Base-by-base conservation (phyloP, 1,140 invertebrate genomes). In the Oncopodura yosiiana region DNA sequence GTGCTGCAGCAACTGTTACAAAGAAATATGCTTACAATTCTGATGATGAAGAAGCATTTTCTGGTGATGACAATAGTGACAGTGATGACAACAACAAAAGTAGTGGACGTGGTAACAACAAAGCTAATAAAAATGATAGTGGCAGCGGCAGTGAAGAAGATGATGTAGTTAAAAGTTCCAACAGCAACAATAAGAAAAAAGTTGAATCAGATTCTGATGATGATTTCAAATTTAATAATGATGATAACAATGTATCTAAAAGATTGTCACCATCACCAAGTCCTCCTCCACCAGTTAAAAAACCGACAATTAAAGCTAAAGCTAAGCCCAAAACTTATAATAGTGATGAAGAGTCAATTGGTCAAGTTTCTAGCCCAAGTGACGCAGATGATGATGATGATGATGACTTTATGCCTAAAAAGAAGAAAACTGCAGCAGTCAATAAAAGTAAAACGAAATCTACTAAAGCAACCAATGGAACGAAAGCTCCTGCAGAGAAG, bases 191-290 rank as follows among this genome's bases (percentile, higher is more conserved):
- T 16, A 36, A 32, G 11, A 16, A 12, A 11, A 5, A 4, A 6
- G 11, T 18, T 26, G 49, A 37, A 41, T 50, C 49, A n/a, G 53
- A 48, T 48, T 54, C 52, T 24, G 43, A 43, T 3, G 52, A 12
- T 3, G 41, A 43, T 11, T 1, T 34, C 2, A 18, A 2, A 8
- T 24, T 41, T 6, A 44, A n/a, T n/a, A n/a, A n/a, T n/a, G n/a
- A n/a, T n/a, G n/a, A n/a, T n/a, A n/a, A n/a, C n/a, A n/a, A n/a
- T n/a, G n/a, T n/a, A n/a, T n/a, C n/a, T n/a, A n/a, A n/a, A n/a
- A n/a, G n/a, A n/a, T n/a, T n/a, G 9, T 44, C 42, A 19, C 42
- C 42, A 11, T 23, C 42, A 21, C 42, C 12, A 19, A 6, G 12
- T 14, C 6, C 38, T 41, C 38, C 38, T 26, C 21, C 23, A 5